A percentile compares a stretch with the other conserved stretches of the same genome.
Conservation (phyloP, 2,888 invertebrate genomes). For the Magallana nippona region DNA sequence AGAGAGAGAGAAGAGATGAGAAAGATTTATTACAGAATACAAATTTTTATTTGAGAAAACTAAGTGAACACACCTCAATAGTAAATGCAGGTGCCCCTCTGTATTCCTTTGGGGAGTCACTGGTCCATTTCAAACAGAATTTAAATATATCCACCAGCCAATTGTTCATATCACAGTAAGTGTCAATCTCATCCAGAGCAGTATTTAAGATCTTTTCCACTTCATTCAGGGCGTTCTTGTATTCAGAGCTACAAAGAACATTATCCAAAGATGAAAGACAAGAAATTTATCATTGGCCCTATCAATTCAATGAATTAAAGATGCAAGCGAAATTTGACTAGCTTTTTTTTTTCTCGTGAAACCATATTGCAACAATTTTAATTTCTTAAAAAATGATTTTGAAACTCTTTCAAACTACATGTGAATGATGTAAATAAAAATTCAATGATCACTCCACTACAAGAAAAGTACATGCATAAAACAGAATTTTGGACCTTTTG, state of each 20-base stretch:
- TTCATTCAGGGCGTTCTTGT: conserved; percentile 66
- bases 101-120: conserved; percentile 71
- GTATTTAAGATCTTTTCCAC: conserved; percentile 65
- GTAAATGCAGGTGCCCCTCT: conserved; percentile 75
- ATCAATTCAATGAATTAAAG: too few relatives aligned
- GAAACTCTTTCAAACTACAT: too few relatives aligned
- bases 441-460: too few relatives aligned
- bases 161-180: conserved; percentile 73
- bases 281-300: too few relatives aligned
- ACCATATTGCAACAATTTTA: too few relatives aligned
- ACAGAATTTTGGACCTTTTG: too few relatives aligned
- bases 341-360: too few relatives aligned
- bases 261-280: neutral
- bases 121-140: conserved; percentile 75
- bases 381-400: too few relatives aligned
- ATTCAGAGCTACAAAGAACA: conserved; percentile 65
- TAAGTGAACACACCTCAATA: conserved; percentile 75
- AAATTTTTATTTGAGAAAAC: neutral
- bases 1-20: too few relatives aligned
- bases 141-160: conserved; percentile 77
- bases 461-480: too few relatives aligned
- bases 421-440: too few relatives aligned
- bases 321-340: too few relatives aligned
- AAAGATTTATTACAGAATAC: neutral
- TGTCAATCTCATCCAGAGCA: conserved; percentile 74